Evolutionary conservation across 2,113 vertebrate species (phyloP).

Genomic region (Panthera leo): DNA sequence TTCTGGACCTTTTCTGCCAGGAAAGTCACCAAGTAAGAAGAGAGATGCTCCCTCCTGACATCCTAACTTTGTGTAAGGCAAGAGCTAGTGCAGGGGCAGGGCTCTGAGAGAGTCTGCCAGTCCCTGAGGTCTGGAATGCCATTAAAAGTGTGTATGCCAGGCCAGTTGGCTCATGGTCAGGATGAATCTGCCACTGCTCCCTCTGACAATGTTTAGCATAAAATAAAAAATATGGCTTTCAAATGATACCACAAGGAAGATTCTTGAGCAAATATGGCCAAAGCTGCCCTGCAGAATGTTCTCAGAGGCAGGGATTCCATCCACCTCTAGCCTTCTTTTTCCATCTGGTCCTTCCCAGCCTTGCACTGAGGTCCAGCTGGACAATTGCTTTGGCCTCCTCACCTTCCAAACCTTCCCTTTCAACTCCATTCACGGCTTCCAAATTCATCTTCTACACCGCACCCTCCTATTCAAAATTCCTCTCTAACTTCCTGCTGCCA

Average conservation of each 20-base stretch:
- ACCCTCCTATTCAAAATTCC: not conserved
- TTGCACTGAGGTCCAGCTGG: not conserved
- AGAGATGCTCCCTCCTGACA: not conserved
- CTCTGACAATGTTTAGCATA: conserved; percentile 75
- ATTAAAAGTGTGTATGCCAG: conserved; percentile 53
- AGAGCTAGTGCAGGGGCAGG: not conserved
- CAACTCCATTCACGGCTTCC: not conserved
- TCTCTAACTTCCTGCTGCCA: not conserved
- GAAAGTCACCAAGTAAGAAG: not conserved
- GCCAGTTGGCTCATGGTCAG: conserved; percentile 49
- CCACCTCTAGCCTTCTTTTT: conserved; percentile 12
- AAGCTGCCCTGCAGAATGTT: conserved; percentile 66
- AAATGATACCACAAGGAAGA: conserved; percentile 70
- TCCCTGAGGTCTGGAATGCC: conserved; percentile 50
- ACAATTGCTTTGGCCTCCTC: not conserved
- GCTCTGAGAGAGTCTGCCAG: not conserved
- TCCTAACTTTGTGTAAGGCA: not conserved
- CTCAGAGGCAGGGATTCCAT: conserved; percentile 40
- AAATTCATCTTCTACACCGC: not conserved
- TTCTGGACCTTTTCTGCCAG: not conserved
- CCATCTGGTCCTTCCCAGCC: conserved; percentile 6
- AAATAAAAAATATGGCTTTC: conserved; percentile 75
- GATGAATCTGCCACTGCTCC: conserved; percentile 65
- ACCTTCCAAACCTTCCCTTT: no score
- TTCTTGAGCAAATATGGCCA: conserved; percentile 83